Conservation (phyloP, 2,888 invertebrate genomes). For the Antitype chi region DNA sequence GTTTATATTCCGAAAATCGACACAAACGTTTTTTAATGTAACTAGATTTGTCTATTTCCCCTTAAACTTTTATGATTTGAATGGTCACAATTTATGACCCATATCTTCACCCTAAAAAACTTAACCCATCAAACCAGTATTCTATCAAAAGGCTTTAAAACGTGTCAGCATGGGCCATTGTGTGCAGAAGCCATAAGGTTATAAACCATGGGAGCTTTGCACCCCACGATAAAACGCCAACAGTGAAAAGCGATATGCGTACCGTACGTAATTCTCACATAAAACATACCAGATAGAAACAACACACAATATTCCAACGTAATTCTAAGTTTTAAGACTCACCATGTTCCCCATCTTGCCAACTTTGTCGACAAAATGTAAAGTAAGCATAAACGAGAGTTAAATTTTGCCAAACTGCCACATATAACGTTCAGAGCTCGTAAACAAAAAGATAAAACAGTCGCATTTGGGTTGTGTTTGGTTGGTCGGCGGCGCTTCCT, state of each 20-base stretch:
- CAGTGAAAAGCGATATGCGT: constrained; percentile 37
- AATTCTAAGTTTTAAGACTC: constrained; percentile 62
- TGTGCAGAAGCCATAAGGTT: constrained; percentile 25
- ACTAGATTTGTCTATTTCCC: background rate
- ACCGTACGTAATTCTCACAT: constrained; percentile 44
- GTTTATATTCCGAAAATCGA: too few species aligned
- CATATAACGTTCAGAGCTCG: constrained; percentile 72
- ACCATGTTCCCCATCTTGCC: constrained; percentile 53
- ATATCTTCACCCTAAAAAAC: constrained; percentile 8
- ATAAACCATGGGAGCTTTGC: constrained; percentile 49
- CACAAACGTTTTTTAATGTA: background rate
- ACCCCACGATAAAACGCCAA: constrained; percentile 48
- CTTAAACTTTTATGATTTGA: constrained; percentile 1
- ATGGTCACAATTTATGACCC: background rate
- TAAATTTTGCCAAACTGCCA: constrained; percentile 76
- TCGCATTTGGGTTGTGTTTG: constrained; percentile 55
- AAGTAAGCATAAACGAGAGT: constrained; percentile 74
- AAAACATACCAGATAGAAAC: constrained; percentile 58
- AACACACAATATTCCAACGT: constrained; percentile 55
- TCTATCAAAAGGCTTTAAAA: constrained; percentile 16
- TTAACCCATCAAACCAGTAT: background rate
- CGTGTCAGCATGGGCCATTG: constrained; percentile 9
- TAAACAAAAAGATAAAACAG: constrained; percentile 76
- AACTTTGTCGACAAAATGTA: constrained; percentile 71
- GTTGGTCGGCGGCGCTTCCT: constrained; percentile 51